Conservation (phyloP, 2,888 invertebrate species). For the Buathra laborator region DNA sequence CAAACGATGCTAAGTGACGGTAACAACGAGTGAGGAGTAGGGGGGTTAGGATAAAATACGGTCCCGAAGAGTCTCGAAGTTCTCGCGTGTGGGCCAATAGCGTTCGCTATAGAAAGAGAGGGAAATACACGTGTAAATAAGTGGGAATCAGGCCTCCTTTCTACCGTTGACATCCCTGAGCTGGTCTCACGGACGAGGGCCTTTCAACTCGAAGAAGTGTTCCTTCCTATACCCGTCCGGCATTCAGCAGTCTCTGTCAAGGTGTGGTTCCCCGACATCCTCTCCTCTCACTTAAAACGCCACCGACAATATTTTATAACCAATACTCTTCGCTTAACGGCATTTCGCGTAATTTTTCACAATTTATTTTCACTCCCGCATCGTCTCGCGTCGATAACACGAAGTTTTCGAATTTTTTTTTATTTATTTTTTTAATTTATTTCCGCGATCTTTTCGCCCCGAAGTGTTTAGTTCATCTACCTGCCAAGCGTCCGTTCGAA, state of each 20-base stretch:
- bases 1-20: no score
- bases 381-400: not conserved
- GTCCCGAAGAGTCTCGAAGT: not conserved
- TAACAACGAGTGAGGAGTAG: not conserved
- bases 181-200: conserved; percentile 80
- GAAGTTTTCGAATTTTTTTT: not conserved
- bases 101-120: not conserved
- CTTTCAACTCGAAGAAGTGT: conserved; percentile 80
- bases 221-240: conserved; percentile 74
- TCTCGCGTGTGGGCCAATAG: not conserved
- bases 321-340: not conserved
- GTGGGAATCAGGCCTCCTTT: conserved; percentile 48
- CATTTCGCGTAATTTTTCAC: not conserved
- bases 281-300: conserved; percentile 5
- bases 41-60: not conserved
- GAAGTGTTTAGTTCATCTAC: no score
- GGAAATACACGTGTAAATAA: not conserved
- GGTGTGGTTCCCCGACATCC: conserved; percentile 80
- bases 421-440: no score
- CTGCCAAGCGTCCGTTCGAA: no score
- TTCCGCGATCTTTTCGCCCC: no score
- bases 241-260: conserved; percentile 79
- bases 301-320: not conserved
- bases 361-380: not conserved
- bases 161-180: conserved; percentile 76